phyloP scores from a whole-genome alignment of 2,113 vertebrate species.

The Cheirogaleus medius region DNA sequence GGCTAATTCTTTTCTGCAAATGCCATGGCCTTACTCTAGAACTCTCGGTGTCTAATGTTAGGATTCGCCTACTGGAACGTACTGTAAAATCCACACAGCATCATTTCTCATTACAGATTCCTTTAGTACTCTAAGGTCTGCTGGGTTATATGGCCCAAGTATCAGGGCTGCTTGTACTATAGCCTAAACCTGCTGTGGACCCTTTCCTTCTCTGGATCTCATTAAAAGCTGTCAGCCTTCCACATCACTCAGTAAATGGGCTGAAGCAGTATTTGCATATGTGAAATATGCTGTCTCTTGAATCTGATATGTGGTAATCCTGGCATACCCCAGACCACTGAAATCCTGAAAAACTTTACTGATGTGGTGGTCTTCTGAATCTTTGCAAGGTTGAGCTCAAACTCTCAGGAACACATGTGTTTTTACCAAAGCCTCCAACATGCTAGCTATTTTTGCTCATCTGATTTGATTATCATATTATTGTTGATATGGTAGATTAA shows the following conservation, averaged over 20 bases:
- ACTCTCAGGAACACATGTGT: background rate
- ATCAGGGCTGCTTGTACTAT: background rate
- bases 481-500: background rate
- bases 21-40: background rate
- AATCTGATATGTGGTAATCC: background rate
- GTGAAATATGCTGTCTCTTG: background rate
- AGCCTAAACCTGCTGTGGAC: background rate
- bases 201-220: background rate
- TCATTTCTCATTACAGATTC: background rate
- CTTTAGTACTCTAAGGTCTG: background rate
- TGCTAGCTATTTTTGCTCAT: background rate
- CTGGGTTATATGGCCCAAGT: background rate
- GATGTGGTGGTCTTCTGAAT: background rate
- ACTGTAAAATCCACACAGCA: background rate
- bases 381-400: background rate
- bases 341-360: background rate
- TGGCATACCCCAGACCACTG: background rate
- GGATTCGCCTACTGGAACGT: background rate
- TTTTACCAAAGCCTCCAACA: background rate
- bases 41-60: background rate
- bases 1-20: background rate
- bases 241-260: background rate
- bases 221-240: background rate
- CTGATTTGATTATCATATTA: background rate
- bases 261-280: background rate